Percentiles rank a stretch among this genome's conserved stretches.
Evolutionary conservation across 2,113 vertebrate species (phyloP).

Genomic region (Periophthalmus modestus): DNA sequence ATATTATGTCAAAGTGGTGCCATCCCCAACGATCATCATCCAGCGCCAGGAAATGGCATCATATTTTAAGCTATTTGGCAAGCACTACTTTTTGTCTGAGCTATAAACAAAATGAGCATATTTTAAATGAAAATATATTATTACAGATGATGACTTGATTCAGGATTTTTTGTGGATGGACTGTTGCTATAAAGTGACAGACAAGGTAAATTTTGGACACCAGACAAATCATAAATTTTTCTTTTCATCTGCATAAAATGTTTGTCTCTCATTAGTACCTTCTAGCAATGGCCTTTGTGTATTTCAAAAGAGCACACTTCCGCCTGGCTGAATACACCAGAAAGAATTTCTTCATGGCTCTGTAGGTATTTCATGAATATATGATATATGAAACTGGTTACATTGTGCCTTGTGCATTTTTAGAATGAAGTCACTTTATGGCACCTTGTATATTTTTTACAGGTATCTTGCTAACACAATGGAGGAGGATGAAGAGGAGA

Average conservation of each 20-base stretch:
- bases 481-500: slow-evolving; percentile 95
- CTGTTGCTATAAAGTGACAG: slow-evolving; percentile 90
- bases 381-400: not conserved
- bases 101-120: not conserved
- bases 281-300: slow-evolving; percentile 96
- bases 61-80: slow-evolving; percentile 93
- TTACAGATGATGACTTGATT: slow-evolving; percentile 90
- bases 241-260: not conserved
- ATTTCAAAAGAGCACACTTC: slow-evolving; percentile 95
- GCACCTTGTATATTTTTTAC: not conserved
- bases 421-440: not conserved
- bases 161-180: slow-evolving; percentile 96
- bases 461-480: slow-evolving; percentile 95
- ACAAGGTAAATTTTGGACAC: slow-evolving; percentile 80
- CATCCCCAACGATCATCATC: slow-evolving; percentile 79
- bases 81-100: slow-evolving; percentile 18
- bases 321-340: slow-evolving; percentile 85
- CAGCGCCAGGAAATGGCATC: slow-evolving; percentile 90
- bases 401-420: not conserved
- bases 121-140: slow-evolving; percentile 1
- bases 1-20: slow-evolving; percentile 43
- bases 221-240: not conserved
- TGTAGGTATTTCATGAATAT: slow-evolving; percentile 82
- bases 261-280: slow-evolving; percentile 83
- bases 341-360: slow-evolving; percentile 93